Evolutionary conservation across 2,797 vertebrate species (phyloP).

Genomic region (Morus bassanus): DNA sequence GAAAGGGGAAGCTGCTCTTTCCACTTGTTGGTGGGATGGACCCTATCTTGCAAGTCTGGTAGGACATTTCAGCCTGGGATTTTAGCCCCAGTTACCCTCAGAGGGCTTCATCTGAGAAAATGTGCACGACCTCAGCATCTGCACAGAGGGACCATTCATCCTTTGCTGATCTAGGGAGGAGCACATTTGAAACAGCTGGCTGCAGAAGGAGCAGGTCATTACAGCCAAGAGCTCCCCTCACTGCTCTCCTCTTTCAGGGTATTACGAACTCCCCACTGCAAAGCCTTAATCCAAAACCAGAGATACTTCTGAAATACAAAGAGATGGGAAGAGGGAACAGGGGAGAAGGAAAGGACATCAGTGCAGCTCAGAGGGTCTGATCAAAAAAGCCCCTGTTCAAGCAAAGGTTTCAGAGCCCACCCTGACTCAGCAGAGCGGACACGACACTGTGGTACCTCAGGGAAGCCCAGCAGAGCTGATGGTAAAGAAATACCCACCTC

Average conservation of each 20-base stretch:
- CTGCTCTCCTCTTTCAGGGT: neutral
- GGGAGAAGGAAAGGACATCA: neutral
- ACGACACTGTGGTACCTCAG: fast-evolving
- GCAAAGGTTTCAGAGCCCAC: neutral
- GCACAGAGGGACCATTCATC: neutral
- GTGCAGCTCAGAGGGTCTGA: neutral
- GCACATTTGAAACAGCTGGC: fast-evolving
- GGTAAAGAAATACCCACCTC: conserved; percentile 80
- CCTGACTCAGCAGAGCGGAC: neutral
- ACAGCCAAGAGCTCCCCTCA: neutral
- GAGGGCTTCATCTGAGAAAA: neutral
- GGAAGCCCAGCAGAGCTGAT: fast-evolving
- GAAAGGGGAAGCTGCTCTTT: neutral
- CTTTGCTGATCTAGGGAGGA: neutral
- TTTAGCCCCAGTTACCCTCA: neutral
- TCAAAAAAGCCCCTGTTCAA: neutral
- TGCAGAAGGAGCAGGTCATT: neutral
- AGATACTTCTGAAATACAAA: neutral
- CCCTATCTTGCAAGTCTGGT: neutral
- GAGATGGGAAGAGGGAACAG: neutral
- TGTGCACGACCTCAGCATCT: fast-evolving
- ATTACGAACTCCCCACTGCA: neutral
- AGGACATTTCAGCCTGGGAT: neutral
- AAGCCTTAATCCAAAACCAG: neutral
- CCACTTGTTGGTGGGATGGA: neutral